Conservation (phyloP, 2,888 invertebrate species). For the Osmoderma eremita region DNA sequence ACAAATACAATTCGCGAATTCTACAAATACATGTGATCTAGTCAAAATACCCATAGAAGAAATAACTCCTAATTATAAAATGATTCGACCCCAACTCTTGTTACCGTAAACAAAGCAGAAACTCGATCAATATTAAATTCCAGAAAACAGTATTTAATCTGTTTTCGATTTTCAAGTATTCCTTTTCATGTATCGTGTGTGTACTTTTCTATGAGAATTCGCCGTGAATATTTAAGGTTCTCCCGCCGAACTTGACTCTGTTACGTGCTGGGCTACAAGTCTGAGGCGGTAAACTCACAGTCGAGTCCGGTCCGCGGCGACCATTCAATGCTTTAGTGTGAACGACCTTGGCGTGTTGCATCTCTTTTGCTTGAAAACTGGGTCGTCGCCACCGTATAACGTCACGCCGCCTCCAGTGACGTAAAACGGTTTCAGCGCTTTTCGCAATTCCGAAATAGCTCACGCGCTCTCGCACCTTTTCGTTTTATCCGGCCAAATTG, state of each 20-base stretch:
- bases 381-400: constrained; percentile 39
- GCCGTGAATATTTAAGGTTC: constrained; percentile 15
- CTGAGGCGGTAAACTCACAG: constrained; percentile 8
- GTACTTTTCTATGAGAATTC: neutral
- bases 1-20: too few relatives aligned
- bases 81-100: too few relatives aligned
- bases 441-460: neutral
- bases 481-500: neutral
- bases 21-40: too few relatives aligned
- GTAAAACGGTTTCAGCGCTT: constrained; percentile 30
- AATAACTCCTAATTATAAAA: too few relatives aligned
- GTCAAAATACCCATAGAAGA: too few relatives aligned
- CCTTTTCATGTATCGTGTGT: constrained; percentile 27
- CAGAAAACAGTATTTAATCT: constrained; percentile 4
- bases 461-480: constrained; percentile 3
- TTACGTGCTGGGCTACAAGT: neutral
- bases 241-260: too few relatives aligned
- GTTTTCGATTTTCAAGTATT: constrained; percentile 17
- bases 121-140: constrained; percentile 16
- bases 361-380: constrained; percentile 32
- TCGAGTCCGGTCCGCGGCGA: neutral
- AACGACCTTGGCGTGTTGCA: constrained; percentile 37
- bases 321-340: constrained; percentile 38
- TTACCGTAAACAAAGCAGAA: too few relatives aligned
- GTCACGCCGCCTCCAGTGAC: constrained; percentile 36